phyloP scores from a whole-genome alignment of 2,797 vertebrate genomes.

The Pangasius larnaudii region DNA sequence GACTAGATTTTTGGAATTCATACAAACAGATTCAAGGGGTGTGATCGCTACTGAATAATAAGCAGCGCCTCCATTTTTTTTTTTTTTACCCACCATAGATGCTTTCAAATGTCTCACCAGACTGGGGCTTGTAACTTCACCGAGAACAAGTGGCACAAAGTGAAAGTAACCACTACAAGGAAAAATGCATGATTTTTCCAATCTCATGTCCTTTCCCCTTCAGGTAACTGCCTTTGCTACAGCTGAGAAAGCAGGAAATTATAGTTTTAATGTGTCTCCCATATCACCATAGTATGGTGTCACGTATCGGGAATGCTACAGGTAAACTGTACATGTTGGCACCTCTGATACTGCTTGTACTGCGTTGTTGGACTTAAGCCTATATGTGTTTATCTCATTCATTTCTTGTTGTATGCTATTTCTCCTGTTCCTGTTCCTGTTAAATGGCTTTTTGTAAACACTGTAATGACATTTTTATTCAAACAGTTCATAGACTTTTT shows the following conservation, averaged over 20 bases:
- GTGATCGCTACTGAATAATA: background rate
- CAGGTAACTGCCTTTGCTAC: background rate
- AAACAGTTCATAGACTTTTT: background rate
- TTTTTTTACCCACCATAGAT: background rate
- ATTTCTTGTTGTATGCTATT: background rate
- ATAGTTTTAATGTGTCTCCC: background rate
- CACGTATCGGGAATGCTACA: background rate
- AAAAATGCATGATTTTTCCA: background rate
- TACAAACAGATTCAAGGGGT: background rate
- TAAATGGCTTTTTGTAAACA: constrained; percentile 4
- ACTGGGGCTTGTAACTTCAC: background rate
- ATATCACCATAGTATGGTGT: background rate
- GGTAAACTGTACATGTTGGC: background rate
- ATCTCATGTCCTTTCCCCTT: background rate
- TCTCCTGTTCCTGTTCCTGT: background rate
- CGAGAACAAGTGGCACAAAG: background rate
- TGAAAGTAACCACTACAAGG: background rate
- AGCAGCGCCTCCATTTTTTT: background rate
- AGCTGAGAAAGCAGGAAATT: background rate
- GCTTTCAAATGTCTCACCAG: background rate
- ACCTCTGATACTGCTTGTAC: background rate
- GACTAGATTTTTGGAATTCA: background rate
- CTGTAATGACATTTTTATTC: background rate
- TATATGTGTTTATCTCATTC: background rate
- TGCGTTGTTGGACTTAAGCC: background rate